Evolutionary conservation across 2,888 invertebrate genomes (phyloP), one percentile per base, ranked within the genome.

Genomic region (Eristalis intricaria): DNA sequence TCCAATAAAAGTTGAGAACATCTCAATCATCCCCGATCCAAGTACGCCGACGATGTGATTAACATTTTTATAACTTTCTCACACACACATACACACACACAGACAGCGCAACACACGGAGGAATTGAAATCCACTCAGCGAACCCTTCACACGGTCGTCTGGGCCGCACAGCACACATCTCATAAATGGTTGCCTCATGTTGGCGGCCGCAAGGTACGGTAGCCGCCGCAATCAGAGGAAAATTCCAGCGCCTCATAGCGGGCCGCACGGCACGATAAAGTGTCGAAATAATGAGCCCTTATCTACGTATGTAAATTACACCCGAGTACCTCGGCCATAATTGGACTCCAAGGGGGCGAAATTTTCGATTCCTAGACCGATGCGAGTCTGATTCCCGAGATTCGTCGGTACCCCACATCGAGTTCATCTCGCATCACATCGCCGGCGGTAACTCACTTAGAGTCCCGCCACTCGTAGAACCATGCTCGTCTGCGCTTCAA

Each of bases 231-330:
- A 70, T 56, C 56, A 19, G 76, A n/a, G 76, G 76, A 76, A 76
- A 76, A 77, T 68, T 50, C 50, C 50, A 22, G 19, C 8, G 8
- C 50, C 19, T 19, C 50, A 19, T 19, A 50, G 19, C 19, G 50
- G 19, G 29, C 29, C 29, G 26, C 26, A 29, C 43, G 7, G 7
- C 84, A 81, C 80, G 66, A 73, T 82, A 86, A 86, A 82, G 85
- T 86, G 87, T 87, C 71, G 87, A 80, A 84, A 87, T 87, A 87
- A 87, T 87, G 84, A 87, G 87, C 80, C 87, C 87, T 87, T 87
- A 87, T 87, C 87, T 87, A 84, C 84, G 79, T 71, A 87, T 87
- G 79, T 71, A 87, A 84, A 87, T 87, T 87, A 87, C 71, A 84
- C 71, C 50, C 66, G 65, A 84, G 80, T 73, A 87, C 74, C 79